phyloP scores from a whole-genome alignment of 2,888 invertebrate species.

The Phyto melanocephala region DNA sequence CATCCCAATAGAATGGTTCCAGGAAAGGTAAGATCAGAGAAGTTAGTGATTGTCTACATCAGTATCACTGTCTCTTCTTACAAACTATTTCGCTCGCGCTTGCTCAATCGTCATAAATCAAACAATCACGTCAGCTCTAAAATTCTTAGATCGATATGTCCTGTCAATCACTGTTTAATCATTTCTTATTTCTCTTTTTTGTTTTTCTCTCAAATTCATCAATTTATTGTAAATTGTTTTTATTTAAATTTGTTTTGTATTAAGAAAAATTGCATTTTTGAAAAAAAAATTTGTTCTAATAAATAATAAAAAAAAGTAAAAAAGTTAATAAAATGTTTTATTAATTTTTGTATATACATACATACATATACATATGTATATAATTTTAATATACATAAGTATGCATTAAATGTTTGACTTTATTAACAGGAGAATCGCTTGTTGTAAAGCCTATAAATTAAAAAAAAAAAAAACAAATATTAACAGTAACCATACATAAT shows the following conservation, averaged over 20 bases:
- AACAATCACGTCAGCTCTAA: conserved; percentile 49
- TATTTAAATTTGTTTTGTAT: conserved; percentile 1
- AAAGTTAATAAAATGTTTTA: background rate
- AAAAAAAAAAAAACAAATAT: background rate
- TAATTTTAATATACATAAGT: no score
- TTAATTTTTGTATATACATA: conserved; percentile 7
- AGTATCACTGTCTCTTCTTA: conserved; percentile 40
- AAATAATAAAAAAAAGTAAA: background rate
- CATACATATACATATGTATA: no score
- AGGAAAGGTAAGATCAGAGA: conserved; percentile 81
- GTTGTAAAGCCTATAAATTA: conserved; percentile 15
- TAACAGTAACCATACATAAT: conserved; percentile 22
- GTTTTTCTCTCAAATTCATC: conserved; percentile 1
- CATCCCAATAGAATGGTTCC: conserved; percentile 80
- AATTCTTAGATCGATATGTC: conserved; percentile 34
- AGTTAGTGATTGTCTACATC: conserved; percentile 65
- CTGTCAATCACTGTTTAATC: conserved; percentile 42
- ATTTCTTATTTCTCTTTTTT: conserved; percentile 6
- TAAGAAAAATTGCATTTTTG: background rate
- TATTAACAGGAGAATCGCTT: background rate
- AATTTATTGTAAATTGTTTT: background rate
- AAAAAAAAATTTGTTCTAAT: background rate
- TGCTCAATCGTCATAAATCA: conserved; percentile 56
- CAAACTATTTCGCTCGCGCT: conserved; percentile 61
- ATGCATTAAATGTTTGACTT: no score